Conservation (phyloP, 2,888 invertebrate species). For the Tridacna gigas region DNA sequence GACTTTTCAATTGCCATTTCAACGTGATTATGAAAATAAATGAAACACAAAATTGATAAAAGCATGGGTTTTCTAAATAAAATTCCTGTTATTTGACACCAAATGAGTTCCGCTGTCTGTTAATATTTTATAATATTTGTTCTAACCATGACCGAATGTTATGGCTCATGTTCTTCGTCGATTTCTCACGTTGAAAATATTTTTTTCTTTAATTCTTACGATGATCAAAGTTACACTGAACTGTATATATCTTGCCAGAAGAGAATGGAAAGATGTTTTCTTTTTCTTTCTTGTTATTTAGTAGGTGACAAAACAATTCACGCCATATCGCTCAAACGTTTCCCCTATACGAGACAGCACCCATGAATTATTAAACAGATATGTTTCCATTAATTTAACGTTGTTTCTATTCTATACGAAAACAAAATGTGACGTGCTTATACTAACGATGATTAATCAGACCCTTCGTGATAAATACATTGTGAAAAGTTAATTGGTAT, state of each 20-base stretch:
- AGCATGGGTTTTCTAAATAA: too few species aligned
- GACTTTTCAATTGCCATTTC: background rate
- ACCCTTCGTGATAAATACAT: conserved; percentile 53
- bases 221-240: too few species aligned
- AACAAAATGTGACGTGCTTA: conserved; percentile 55
- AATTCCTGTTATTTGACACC: too few species aligned
- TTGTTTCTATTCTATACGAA: conserved; percentile 45
- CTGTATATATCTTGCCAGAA: too few species aligned
- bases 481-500: conserved; percentile 66
- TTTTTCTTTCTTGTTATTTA: conserved; percentile 14
- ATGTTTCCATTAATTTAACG: conserved; percentile 56
- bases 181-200: too few species aligned
- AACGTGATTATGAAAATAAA: too few species aligned
- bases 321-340: conserved; percentile 30
- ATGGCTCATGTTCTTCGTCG: too few species aligned
- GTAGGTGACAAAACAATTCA: conserved; percentile 31
- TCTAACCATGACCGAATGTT: too few species aligned
- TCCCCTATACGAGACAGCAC: conserved; percentile 11
- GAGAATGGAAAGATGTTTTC: background rate
- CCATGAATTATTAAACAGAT: conserved; percentile 51
- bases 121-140: too few species aligned
- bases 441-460: conserved; percentile 65
- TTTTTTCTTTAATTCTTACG: too few species aligned
- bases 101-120: too few species aligned
- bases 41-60: too few species aligned